Conservation (phyloP, 2,888 invertebrate species). For the Eupithecia centaureata region DNA sequence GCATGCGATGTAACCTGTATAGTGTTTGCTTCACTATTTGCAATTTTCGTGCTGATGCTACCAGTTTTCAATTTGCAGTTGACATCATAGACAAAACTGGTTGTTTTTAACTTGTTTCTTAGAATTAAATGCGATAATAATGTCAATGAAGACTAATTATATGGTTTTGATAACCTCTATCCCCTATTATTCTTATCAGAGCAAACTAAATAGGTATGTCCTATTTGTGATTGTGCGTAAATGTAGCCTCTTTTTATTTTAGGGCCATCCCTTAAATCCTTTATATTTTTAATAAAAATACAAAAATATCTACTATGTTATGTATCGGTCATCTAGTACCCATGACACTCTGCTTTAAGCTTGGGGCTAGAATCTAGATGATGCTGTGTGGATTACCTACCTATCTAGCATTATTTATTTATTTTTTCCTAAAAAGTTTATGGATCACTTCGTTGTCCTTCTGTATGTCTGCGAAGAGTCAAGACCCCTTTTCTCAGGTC, state of each 20-base stretch:
- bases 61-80: constrained; percentile 28
- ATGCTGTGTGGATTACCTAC: too few relatives aligned
- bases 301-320: too few relatives aligned
- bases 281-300: too few relatives aligned
- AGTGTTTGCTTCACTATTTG: constrained; percentile 38
- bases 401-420: too few relatives aligned
- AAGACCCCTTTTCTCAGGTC: not conserved
- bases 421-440: too few relatives aligned
- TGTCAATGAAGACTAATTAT: not conserved
- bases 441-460: not conserved
- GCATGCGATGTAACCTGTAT: constrained; percentile 38
- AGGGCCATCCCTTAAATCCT: not conserved
- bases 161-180: constrained; percentile 11
- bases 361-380: too few relatives aligned
- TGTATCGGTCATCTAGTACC: too few relatives aligned
- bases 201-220: not conserved
- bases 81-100: constrained; percentile 21
- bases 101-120: constrained; percentile 13
- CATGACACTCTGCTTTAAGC: too few relatives aligned
- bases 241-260: not conserved
- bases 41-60: constrained; percentile 31
- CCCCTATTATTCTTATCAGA: constrained; percentile 4
- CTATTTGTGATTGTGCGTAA: not conserved
- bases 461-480: not conserved
- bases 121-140: constrained; percentile 12